phyloP scores from a whole-genome alignment of 1,140 invertebrate genomes.

The Homarus americanus region DNA sequence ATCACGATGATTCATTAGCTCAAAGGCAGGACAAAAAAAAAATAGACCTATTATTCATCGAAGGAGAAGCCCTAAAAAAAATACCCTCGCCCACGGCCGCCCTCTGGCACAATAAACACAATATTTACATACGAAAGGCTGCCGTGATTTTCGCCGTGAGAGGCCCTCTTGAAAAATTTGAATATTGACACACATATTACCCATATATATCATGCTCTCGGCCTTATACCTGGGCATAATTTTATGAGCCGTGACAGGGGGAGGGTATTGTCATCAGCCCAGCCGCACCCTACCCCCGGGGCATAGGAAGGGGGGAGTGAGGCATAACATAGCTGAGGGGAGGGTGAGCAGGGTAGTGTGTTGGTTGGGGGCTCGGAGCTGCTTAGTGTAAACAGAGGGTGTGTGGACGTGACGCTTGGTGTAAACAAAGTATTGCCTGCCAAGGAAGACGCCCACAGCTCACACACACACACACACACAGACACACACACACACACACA shows the following conservation, averaged over 20 bases:
- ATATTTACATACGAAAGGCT: constrained; percentile 44
- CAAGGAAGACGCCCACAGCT: not conserved
- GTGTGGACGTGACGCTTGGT: not conserved
- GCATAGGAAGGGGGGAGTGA: constrained; percentile 1
- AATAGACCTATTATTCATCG: constrained; percentile 29
- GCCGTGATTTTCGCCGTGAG: constrained; percentile 28
- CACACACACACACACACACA: not conserved
- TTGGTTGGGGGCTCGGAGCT: not conserved
- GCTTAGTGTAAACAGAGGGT: constrained; percentile 14
- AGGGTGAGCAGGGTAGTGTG: not conserved
- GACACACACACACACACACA: no score
- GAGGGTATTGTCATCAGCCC: constrained; percentile 7
- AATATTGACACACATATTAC: constrained; percentile 46
- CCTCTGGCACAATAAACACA: not conserved
- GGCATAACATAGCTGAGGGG: constrained; percentile 21
- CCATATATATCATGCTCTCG: constrained; percentile 17
- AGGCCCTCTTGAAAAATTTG: constrained; percentile 48
- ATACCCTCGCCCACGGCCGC: not conserved
- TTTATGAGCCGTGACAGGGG: constrained; percentile 42
- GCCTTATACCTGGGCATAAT: constrained; percentile 33
- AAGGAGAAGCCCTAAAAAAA: constrained; percentile 13
- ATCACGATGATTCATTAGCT: constrained; percentile 40
- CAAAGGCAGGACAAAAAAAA: not conserved
- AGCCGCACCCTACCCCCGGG: not conserved
- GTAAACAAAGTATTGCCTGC: not conserved